Conservation (phyloP, 1,140 invertebrate genomes). For the Drosophila kohkoa region DNA sequence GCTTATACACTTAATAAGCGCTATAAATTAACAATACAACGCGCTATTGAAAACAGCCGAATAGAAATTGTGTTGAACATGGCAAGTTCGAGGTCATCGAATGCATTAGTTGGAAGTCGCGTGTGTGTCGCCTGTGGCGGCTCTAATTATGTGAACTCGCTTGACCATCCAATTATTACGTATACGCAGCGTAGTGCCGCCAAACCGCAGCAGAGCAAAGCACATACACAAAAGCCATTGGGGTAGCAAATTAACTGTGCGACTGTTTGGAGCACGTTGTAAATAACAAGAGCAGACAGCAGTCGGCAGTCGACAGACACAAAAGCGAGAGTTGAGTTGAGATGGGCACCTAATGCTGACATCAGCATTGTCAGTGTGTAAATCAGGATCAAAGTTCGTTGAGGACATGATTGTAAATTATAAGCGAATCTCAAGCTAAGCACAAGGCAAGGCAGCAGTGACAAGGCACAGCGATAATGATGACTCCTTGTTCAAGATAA, state of each 20-base stretch:
- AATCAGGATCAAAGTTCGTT: slow-evolving; percentile 75
- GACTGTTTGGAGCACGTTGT: slow-evolving; percentile 58
- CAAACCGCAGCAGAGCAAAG: slow-evolving; percentile 18
- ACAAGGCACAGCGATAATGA: slow-evolving; percentile 45
- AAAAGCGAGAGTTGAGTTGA: slow-evolving; percentile 18
- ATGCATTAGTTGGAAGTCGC: not conserved
- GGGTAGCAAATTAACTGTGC: slow-evolving; percentile 70
- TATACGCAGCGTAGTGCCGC: slow-evolving; percentile 49
- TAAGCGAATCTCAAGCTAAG: slow-evolving; percentile 65
- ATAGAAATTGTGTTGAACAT: not conserved
- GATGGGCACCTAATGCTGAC: slow-evolving; percentile 61
- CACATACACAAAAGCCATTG: slow-evolving; percentile 44
- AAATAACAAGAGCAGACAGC: slow-evolving; percentile 69
- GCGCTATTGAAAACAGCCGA: not conserved
- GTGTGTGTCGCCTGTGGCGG: slow-evolving; percentile 45
- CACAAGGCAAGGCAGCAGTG: slow-evolving; percentile 48
- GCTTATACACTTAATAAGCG: not conserved
- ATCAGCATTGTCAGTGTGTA: slow-evolving; percentile 67
- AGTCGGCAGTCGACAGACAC: slow-evolving; percentile 20
- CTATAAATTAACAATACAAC: not conserved
- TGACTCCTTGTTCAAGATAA: slow-evolving; percentile 18
- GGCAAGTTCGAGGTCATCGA: not conserved
- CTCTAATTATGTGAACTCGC: slow-evolving; percentile 58
- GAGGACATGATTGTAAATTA: slow-evolving; percentile 76
- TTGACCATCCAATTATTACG: slow-evolving; percentile 64